A percentile compares a stretch with the other conserved stretches of the same genome.
Conservation (phyloP, 2,888 invertebrate genomes). For the Scrobipalpa atriplicella region DNA sequence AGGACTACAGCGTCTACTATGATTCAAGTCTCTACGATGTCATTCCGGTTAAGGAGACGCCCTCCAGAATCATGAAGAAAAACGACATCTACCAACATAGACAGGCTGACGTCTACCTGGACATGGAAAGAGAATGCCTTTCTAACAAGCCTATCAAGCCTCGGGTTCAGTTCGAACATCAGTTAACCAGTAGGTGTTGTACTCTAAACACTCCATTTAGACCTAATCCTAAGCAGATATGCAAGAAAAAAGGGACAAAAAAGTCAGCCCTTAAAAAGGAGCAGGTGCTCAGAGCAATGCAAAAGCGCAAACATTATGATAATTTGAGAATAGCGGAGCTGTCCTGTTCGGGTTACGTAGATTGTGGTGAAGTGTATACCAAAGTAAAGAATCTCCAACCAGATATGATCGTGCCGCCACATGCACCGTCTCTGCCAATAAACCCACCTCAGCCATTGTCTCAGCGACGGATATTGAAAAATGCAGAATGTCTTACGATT, state of each 20-base stretch:
- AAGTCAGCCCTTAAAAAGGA: conserved; percentile 8
- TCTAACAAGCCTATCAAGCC: background rate
- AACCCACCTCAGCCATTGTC: background rate
- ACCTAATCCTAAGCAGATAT: background rate
- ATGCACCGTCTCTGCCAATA: background rate
- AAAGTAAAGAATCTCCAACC: conserved; percentile 37
- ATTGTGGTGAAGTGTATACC: conserved; percentile 53
- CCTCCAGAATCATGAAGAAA: conserved; percentile 39
- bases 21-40: conserved; percentile 67
- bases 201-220: conserved; percentile 22
- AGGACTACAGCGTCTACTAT: conserved; percentile 47
- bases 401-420: background rate
- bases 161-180: conserved; percentile 27
- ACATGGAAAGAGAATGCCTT: background rate
- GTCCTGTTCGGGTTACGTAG: conserved; percentile 40
- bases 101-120: conserved; percentile 25
- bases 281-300: conserved; percentile 13
- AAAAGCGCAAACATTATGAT: conserved; percentile 12
- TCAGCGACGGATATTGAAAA: conserved; percentile 36
- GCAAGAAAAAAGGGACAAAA: conserved; percentile 20
- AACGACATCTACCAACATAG: conserved; percentile 38
- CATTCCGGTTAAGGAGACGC: conserved; percentile 65
- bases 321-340: background rate
- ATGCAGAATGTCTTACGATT: conserved; percentile 51
- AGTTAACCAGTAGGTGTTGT: conserved; percentile 41